Evolutionary conservation across 53 echinoderm and acorn worm species (phyloP).

Genomic region (Apostichopus leukothele): DNA sequence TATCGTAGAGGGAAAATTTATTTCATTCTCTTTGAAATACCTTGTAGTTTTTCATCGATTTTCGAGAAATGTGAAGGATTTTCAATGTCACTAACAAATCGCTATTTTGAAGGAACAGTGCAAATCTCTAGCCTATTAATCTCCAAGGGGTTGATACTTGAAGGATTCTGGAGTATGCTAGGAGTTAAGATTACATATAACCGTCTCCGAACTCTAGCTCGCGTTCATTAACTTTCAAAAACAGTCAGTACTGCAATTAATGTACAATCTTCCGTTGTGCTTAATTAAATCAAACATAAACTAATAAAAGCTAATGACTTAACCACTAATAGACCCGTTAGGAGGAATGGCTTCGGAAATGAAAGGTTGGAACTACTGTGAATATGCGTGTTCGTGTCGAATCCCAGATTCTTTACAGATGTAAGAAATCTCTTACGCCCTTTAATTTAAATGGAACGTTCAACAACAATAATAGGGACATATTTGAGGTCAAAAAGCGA

Average conservation of each 20-base stretch:
- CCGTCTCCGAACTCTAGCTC: no score
- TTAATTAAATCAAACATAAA: neutral
- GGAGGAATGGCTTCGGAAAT: neutral
- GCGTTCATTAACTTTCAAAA: neutral
- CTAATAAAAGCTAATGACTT: neutral
- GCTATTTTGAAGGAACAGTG: constrained; percentile 15
- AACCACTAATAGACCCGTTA: neutral
- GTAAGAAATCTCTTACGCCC: neutral
- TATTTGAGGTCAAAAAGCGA: constrained; percentile 38
- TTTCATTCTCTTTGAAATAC: neutral
- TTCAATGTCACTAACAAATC: constrained; percentile 10
- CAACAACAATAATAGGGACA: constrained; percentile 39
- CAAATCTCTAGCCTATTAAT: constrained; percentile 16
- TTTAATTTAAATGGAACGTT: constrained; percentile 5
- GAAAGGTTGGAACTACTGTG: neutral
- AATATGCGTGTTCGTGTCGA: no score
- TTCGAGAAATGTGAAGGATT: constrained; percentile 14
- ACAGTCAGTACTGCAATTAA: neutral
- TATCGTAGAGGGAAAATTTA: constrained; percentile 23
- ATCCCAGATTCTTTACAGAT: neutral
- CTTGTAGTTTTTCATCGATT: neutral
- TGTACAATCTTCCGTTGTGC: neutral
- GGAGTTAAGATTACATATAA: neutral
- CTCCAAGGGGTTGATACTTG: neutral
- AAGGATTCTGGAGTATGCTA: neutral